Conservation (phyloP, 2,797 vertebrate genomes). For the Cottoperca gobio region DNA sequence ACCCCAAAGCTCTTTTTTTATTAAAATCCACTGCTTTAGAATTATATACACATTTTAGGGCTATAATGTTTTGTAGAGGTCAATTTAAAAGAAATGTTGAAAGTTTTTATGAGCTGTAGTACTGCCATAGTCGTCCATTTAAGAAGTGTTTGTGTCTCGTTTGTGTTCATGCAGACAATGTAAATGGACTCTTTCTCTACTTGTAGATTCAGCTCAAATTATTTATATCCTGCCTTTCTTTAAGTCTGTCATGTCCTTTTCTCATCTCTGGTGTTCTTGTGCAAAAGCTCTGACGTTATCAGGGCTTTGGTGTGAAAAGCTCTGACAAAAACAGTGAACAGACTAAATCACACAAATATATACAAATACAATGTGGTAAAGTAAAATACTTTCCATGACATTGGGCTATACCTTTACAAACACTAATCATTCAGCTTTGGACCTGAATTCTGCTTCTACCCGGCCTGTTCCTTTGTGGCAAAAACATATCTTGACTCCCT, state of each 20-base stretch:
- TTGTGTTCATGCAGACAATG: background rate
- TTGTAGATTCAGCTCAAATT: background rate
- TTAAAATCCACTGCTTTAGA: slow-evolving; percentile 3
- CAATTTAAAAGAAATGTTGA: background rate
- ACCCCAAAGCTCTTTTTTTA: slow-evolving; percentile 16
- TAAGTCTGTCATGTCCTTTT: slow-evolving; percentile 13
- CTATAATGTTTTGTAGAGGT: background rate
- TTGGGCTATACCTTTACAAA: background rate
- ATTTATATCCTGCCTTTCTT: slow-evolving; percentile 1
- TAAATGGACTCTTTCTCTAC: background rate
- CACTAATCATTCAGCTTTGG: background rate
- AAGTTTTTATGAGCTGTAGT: background rate
- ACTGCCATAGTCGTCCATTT: background rate
- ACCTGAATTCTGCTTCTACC: no score
- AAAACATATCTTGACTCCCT: background rate
- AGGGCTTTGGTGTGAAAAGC: slow-evolving; percentile 33
- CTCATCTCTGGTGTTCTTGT: slow-evolving; percentile 6
- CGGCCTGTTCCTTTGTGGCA: no score
- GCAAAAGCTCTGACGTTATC: slow-evolving; percentile 7
- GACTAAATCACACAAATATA: slow-evolving; percentile 1
- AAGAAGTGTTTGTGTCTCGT: background rate
- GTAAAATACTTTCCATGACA: background rate
- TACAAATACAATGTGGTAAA: background rate
- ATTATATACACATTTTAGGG: slow-evolving; percentile 11
- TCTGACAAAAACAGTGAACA: slow-evolving; percentile 19